Base-by-base conservation (phyloP, 2,113 vertebrate species). In the Sclerurus mexicanus region DNA sequence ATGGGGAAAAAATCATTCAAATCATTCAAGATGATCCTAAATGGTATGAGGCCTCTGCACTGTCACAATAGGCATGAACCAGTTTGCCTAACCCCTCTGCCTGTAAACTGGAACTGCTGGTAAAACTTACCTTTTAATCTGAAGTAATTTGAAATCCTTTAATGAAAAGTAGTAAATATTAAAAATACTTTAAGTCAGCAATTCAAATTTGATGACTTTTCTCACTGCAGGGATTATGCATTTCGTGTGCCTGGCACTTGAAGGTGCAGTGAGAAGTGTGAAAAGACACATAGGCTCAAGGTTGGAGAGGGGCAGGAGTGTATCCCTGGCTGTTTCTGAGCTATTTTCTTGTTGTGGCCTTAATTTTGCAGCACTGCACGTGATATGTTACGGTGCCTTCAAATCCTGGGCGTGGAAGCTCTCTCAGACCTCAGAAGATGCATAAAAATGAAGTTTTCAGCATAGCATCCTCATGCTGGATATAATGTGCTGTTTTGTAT, bases 341-440 rank as follows among this genome's bases (percentile, higher is more conserved):
- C 94, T 97, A 47, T 91, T 96, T 86, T 17, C 90, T 95, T 58
- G 5, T 91, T 62, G 37, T 73, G 80, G 39, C 81, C 56, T 94
- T 95, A 85, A 90, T 96, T 60, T 80, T 85, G 50, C 71, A 92
- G 50, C 39, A 62, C 55, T 81, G 46, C 91, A 62, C 35, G 12
- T 93, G 87, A 93, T 22, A 8, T 95, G 37, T 82, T 87, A 84
- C 53, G 37, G 22, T 95, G 40, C 50, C 68, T 96, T 97, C 90
- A 97, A 93, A 89, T 94, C 89, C 66, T 44, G 76, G 52, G 86
- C 11, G 10, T 39, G 75, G 92, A 97, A 97, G 78, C 42, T 97
- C 89, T 90, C 73, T 46, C 5, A 16, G 88, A 66, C 40, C 4
- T 17, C 68, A 77, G 85, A 87, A 60, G 79, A 82, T 75, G 53